These are phyloP conservation scores for Platanista minor DNA, from an alignment of 2,113 vertebrate genomes.

Conservation along the genomic window DNA sequence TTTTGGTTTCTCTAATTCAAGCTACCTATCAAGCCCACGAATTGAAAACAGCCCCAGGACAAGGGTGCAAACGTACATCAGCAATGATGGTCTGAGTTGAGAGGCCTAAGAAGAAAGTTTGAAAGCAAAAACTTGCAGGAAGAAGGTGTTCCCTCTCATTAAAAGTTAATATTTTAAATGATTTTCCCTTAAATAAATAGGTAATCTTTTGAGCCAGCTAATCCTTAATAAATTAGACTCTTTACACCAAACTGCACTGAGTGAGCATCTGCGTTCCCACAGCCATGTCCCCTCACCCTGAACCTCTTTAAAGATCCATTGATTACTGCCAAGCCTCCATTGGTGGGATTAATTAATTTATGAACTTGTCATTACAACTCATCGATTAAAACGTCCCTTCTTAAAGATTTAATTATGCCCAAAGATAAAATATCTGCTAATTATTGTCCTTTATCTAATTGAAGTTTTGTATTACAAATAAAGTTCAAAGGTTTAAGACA, in stretches of 20 bases:
- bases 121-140: constrained; percentile 36
- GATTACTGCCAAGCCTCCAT: constrained; percentile 88
- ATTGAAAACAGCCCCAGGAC: neutral
- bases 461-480: constrained; percentile 92
- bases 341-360: constrained; percentile 99
- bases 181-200: constrained; percentile 73
- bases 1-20: neutral
- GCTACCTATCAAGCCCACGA: neutral
- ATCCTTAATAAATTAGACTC: constrained; percentile 78
- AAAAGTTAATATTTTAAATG: constrained; percentile 78
- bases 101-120: constrained; percentile 24
- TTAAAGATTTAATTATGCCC: constrained; percentile 96
- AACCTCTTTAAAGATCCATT: constrained; percentile 91
- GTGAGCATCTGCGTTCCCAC: constrained; percentile 74
- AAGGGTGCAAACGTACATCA: rapidly evolving
- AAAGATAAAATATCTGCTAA: constrained; percentile 98
- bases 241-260: constrained; percentile 76
- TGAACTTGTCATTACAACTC: constrained; percentile 95
- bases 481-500: constrained; percentile 93
- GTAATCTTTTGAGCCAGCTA: constrained; percentile 78
- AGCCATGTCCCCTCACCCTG: constrained; percentile 72
- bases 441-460: constrained; percentile 99
- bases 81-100: neutral
- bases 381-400: constrained; percentile 95
- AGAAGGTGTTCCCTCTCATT: constrained; percentile 29